Percentiles rank a stretch among this genome's conserved stretches.
These are phyloP conservation scores for Scaptomyza pallida DNA, from an alignment of 1,140 invertebrate species.

Conservation along the genomic window DNA sequence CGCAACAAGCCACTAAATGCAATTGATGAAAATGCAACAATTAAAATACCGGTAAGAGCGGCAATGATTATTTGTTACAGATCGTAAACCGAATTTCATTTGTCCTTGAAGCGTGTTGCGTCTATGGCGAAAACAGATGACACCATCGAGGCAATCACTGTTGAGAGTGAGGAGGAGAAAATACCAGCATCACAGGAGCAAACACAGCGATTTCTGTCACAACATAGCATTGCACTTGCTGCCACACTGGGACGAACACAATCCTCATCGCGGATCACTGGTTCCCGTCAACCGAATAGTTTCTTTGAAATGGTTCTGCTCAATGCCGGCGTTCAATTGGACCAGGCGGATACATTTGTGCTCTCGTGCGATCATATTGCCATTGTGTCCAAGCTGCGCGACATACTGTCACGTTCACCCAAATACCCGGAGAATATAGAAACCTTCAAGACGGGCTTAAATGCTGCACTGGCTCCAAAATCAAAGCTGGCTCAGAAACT, in stretches of 20 bases:
- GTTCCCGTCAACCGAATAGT: conserved; percentile 73
- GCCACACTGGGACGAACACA: conserved; percentile 75
- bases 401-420: conserved; percentile 60
- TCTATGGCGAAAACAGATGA: conserved; percentile 30
- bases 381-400: conserved; percentile 71
- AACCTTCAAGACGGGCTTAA: conserved; percentile 82
- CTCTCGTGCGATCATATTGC: conserved; percentile 76
- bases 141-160: conserved; percentile 23
- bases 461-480: conserved; percentile 70
- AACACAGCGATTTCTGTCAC: conserved; percentile 78
- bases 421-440: conserved; percentile 74
- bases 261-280: conserved; percentile 42
- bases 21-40: conserved; percentile 74
- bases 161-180: conserved; percentile 73
- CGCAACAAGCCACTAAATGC: conserved; percentile 50
- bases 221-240: conserved; percentile 69
- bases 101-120: conserved; percentile 34
- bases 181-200: conserved; percentile 79
- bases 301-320: conserved; percentile 77
- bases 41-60: conserved; percentile 63
- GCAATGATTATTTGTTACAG: neutral
- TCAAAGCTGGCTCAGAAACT: conserved; percentile 79
- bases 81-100: neutral
- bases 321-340: conserved; percentile 70
- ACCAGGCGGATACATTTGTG: conserved; percentile 67